Conservation (phyloP, 2,888 invertebrate species). For the Chorisops tibialis region DNA sequence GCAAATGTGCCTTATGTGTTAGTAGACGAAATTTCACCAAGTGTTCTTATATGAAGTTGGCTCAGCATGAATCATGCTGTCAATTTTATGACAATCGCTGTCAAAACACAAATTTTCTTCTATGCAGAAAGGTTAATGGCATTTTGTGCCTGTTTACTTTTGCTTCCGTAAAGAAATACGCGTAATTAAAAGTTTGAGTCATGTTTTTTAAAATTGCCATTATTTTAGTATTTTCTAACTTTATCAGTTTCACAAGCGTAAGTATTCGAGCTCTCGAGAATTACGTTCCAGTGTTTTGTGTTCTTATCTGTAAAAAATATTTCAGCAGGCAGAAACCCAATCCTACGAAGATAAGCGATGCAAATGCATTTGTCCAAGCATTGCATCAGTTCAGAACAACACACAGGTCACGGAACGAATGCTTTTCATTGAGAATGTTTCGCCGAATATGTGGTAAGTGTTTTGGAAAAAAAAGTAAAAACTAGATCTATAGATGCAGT, state of each 20-base stretch:
- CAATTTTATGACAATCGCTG: no score
- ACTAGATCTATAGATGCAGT: no score
- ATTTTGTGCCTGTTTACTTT: no score
- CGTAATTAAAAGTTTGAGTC: neutral
- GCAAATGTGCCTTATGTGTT: no score
- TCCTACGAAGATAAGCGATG: conserved; percentile 82
- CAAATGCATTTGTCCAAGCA: conserved; percentile 81
- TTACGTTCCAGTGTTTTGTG: neutral
- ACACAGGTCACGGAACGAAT: conserved; percentile 63
- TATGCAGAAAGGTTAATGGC: no score
- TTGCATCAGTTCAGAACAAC: conserved; percentile 68
- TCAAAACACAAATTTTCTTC: no score
- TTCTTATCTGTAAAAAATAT: conserved; percentile 2
- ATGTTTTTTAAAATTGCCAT: neutral
- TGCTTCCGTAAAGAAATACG: no score
- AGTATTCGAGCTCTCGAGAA: neutral
- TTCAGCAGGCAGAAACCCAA: conserved; percentile 56
- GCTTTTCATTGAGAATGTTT: conserved; percentile 74
- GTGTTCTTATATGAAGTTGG: no score
- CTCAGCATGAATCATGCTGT: no score
- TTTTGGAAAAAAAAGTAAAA: no score
- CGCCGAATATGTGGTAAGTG: conserved; percentile 72
- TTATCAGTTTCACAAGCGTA: neutral
- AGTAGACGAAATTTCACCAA: no score
- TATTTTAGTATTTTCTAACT: neutral